Base-by-base conservation (phyloP, 1,140 invertebrate species). In the Musca vetustissima region DNA sequence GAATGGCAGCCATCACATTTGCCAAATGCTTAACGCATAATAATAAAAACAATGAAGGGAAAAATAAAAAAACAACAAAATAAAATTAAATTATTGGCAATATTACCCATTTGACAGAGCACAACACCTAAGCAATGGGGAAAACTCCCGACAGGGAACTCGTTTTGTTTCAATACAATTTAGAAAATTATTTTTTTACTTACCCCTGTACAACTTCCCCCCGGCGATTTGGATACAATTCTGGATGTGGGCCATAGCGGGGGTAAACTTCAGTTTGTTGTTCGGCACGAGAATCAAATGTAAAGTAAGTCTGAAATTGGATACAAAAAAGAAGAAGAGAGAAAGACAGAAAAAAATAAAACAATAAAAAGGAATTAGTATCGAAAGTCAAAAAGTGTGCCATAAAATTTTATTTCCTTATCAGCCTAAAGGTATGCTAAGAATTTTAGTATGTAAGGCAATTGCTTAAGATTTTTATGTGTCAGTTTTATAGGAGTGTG, bases 221-320 rank as follows among this genome's bases (percentile, higher is more conserved):
- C 68, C 94, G 85, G 75, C 94, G 86, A 79, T 95, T 94, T 1
- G 94, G 94, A 83, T 96, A 96, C 7, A 96, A 85, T 82, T 95
- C 93, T 9, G 94, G 93, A 87, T 96, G 93, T 76, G 95, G 93
- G 14, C 95, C 95, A 79, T 95, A 96, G 69, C 93, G 86, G 24
- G 93, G 85, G 79, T 94, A 94, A 36, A 93, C 93, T 80, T 95
- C 93, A 73, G 91, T 91, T 83, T 94, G 93, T 76, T 95, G 93
- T 80, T 96, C 94, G 2, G 93, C 93, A 70, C 93, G 85, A 66
- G 86, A 87, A 79, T 88, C 87, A 74, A 88, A 88, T 73, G 86
- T 86, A 75, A 88, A 87, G 73, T 88, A 88, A 64, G 87, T 88
- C 81, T 83, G 76, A 28, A 73, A 73, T n/a, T 28, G 67, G 19